These are phyloP conservation scores for Orthosia gothica DNA, from an alignment of 2,888 invertebrate species.

Conservation along the genomic window DNA sequence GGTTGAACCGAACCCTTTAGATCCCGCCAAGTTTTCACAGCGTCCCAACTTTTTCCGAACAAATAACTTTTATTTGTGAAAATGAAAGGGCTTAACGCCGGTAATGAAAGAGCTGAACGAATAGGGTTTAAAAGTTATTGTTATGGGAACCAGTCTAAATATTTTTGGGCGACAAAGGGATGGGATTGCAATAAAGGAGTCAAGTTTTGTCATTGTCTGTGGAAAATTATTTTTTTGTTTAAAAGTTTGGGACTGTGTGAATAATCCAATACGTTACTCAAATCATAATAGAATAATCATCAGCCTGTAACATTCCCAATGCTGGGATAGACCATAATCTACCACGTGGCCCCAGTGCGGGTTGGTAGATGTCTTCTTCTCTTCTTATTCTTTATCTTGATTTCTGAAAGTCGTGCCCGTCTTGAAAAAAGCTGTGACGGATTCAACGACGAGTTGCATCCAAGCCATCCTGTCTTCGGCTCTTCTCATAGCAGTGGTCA, in stretches of 20 bases:
- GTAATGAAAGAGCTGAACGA: conserved; percentile 41
- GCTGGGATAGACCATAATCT: no score
- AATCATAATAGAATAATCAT: no score
- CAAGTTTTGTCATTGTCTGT: conserved; percentile 1
- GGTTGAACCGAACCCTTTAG: conserved; percentile 44
- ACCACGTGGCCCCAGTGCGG: no score
- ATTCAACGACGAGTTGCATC: no score
- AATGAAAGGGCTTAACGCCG: conserved; percentile 48
- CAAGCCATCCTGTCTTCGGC: no score
- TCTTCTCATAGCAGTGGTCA: no score
- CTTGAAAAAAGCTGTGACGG: no score
- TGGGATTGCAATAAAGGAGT: conserved; percentile 16
- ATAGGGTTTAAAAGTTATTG: conserved; percentile 39
- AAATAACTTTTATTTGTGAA: conserved; percentile 57
- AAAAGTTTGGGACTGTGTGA: background rate
- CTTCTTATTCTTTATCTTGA: no score
- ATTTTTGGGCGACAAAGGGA: conserved; percentile 32
- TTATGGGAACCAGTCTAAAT: conserved; percentile 34
- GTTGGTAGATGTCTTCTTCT: no score
- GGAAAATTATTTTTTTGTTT: background rate
- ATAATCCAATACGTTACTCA: background rate
- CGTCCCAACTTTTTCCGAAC: conserved; percentile 48
- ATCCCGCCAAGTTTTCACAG: conserved; percentile 49
- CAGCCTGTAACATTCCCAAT: no score
- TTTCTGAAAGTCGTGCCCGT: no score